Conservation (phyloP, 2,797 vertebrate species). For the Oreochromis grahami region DNA sequence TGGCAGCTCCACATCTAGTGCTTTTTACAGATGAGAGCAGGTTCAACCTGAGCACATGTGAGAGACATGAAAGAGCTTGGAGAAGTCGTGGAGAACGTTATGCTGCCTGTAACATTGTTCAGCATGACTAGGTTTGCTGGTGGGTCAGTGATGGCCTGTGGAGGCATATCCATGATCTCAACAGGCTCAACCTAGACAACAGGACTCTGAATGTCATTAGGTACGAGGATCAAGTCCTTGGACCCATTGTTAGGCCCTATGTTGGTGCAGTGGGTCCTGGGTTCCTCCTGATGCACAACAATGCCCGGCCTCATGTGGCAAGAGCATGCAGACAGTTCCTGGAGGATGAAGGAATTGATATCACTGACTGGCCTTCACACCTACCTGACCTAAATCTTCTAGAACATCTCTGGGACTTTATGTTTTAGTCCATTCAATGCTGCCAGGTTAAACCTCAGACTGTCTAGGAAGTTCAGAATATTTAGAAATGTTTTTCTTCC, state of each 20-base stretch:
- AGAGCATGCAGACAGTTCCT: too few relatives aligned
- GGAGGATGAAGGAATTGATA: background rate
- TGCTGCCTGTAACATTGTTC: background rate
- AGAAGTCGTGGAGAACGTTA: background rate
- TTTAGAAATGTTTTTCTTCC: background rate
- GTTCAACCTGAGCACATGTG: background rate
- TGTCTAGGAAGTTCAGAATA: background rate
- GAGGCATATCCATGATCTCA: background rate
- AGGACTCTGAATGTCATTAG: background rate
- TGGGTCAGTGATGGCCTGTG: background rate
- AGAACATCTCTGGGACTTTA: background rate
- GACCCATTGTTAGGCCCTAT: too few relatives aligned
- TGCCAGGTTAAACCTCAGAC: background rate
- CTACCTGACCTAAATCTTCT: background rate
- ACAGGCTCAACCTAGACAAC: background rate
- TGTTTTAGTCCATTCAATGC: rapidly evolving
- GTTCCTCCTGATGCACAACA: too few relatives aligned
- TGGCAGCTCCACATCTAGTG: background rate
- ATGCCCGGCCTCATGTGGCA: too few relatives aligned
- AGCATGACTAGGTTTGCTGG: background rate
- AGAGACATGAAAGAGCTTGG: background rate
- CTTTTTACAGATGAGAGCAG: background rate
- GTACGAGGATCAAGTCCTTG: background rate
- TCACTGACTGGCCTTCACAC: background rate
- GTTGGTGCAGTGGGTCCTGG: too few relatives aligned